These are phyloP conservation scores for Oopsacas minuta DNA, from an alignment of 37 sponge, comb jelly and placozoan species.

Conservation along the genomic window DNA sequence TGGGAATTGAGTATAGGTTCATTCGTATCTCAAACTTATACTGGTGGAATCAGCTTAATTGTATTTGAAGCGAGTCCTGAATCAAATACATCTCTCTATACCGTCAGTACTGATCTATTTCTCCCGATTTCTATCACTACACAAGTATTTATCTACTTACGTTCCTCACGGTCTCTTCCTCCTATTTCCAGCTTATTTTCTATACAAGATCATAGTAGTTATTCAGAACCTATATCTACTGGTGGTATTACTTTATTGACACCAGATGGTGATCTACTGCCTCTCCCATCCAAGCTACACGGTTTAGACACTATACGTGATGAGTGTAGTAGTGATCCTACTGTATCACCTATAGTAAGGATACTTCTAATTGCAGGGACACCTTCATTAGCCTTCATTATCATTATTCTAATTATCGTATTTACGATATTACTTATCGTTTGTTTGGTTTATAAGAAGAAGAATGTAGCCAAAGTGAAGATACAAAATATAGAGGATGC, in stretches of 20 bases:
- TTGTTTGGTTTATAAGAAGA: neutral
- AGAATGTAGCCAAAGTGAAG: neutral
- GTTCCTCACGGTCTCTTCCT: neutral
- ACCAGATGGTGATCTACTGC: neutral
- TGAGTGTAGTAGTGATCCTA: neutral
- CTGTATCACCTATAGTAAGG: no score
- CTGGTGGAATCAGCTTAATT: neutral
- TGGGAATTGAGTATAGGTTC: neutral
- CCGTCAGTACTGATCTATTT: neutral
- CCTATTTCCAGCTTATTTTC: neutral
- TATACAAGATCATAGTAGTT: neutral
- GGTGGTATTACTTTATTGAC: neutral
- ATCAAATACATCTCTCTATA: neutral
- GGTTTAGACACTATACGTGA: neutral
- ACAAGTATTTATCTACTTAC: neutral
- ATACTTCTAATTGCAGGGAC: neutral
- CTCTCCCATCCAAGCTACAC: neutral
- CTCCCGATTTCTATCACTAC: neutral
- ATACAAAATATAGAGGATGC: neutral
- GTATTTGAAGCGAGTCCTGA: neutral
- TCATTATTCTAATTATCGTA: neutral
- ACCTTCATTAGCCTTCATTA: neutral
- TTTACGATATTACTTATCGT: neutral
- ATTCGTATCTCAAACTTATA: neutral
- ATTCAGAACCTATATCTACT: neutral